Evolutionary conservation across 2,113 vertebrate species (phyloP).

Genomic region (Nothoprocta perdicaria): DNA sequence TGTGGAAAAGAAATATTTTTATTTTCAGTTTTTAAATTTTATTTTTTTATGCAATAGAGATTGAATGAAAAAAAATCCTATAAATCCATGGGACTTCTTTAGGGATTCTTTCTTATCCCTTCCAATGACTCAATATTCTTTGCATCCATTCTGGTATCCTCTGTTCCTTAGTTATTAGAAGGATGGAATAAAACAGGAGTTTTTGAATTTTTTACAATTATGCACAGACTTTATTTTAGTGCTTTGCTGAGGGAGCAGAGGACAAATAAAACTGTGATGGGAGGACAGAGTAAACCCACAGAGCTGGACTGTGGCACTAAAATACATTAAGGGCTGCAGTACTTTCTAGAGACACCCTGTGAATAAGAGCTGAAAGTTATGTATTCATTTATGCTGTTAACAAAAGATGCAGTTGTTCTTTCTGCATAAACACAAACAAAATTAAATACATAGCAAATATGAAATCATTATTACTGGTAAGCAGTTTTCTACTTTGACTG

Average conservation of each 20-base stretch:
- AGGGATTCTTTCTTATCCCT: background rate
- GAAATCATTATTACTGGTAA: background rate
- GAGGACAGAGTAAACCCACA: background rate
- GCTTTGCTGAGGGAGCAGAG: background rate
- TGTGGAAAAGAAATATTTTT: background rate
- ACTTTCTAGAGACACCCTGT: background rate
- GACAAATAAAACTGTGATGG: background rate
- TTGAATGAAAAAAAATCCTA: background rate
- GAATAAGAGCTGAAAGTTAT: background rate
- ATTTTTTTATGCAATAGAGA: background rate
- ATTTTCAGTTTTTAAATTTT: background rate
- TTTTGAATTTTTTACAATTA: slow-evolving; percentile 2
- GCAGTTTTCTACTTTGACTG: background rate
- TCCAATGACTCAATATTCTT: background rate
- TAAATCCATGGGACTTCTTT: background rate
- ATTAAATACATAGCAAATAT: background rate
- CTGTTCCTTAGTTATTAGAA: background rate
- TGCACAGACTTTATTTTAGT: slow-evolving; percentile 2
- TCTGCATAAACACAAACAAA: slow-evolving; percentile 7
- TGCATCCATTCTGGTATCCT: background rate
- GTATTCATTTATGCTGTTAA: background rate
- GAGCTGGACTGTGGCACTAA: background rate
- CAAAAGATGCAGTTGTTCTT: background rate
- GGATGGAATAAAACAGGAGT: background rate
- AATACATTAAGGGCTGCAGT: background rate